Evolutionary conservation across 2,888 invertebrate genomes (phyloP).

Genomic region (Hyalella azteca): DNA sequence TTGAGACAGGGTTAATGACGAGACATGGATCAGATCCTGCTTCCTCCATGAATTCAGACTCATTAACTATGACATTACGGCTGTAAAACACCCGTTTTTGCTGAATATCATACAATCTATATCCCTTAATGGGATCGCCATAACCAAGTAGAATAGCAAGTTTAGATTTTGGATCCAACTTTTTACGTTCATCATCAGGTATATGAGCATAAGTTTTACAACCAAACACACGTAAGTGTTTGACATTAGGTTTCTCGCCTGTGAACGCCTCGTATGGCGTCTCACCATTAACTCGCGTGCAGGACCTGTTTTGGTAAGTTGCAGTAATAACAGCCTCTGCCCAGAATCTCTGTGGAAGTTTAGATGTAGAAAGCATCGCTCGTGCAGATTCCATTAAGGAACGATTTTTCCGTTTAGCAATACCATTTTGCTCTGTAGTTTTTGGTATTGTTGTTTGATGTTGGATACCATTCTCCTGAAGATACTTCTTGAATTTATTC

Average conservation of each 20-base stretch:
- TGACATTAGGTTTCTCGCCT: neutral
- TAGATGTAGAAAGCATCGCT: neutral
- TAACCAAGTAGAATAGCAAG: too few species aligned
- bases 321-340: neutral
- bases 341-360: neutral
- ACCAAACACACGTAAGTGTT: neutral
- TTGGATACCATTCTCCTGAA: neutral
- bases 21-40: too few species aligned
- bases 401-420: neutral
- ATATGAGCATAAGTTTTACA: neutral
- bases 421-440: neutral
- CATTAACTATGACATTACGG: neutral
- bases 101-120: neutral
- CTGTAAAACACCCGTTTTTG: too few species aligned
- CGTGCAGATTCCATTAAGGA: neutral
- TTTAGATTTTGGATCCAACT: neutral
- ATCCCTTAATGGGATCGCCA: neutral
- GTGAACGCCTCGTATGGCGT: neutral
- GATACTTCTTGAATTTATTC: neutral
- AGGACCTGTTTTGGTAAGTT: neutral
- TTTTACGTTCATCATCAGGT: neutral
- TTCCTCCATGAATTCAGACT: neutral
- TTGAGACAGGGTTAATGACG: too few species aligned
- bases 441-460: constrained; percentile 3
- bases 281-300: neutral